Base-by-base conservation (phyloP, 2,888 invertebrate genomes). In the Dryocosmus kuriphilus region DNA sequence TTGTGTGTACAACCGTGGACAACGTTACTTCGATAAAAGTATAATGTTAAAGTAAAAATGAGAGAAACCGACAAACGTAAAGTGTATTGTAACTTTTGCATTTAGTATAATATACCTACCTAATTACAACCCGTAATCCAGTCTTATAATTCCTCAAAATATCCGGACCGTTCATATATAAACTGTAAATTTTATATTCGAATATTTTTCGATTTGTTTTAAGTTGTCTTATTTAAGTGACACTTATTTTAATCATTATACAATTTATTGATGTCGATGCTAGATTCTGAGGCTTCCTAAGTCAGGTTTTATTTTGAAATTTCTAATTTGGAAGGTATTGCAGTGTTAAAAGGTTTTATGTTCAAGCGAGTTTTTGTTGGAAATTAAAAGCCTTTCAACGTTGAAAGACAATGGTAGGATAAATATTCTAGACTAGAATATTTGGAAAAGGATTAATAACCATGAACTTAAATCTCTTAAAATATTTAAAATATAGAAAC, bases 21-120 rank as follows among this genome's bases (percentile, higher is more conserved):
- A 84, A 86, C 85, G 83, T 87, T 87, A 86, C 85, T 86, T 46
- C 71, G 71, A 71, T 71, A 51, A 51, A 71, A 83, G 85, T 85
- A 85, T 82, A 85, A 60, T 75, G 60, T 78, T 79, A 77, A 79
- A 81, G 78, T 80, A 76, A 74, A 63, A 85, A 85, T 82, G 81
- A 79, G 81, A 82, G 85, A 83, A 85, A 81, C 81, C 83, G 87
- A 84, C 84, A 85, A 86, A 86, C 85, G 85, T 87, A 85, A 87
- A 88, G 86, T 89, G 87, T 88, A 89, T 89, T 89, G 89, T 90
- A 89, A 89, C 86, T 89, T 90, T 90, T 90, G 88, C 90, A 90
- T 90, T 90, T 90, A 90, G 89, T 89, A 90, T 89, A 89, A 89
- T 88, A 89, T 89, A 90, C 88, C 87, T 89, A 88, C 86, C 90